Percentiles rank a stretch among this genome's conserved stretches.
Evolutionary conservation across 2,797 vertebrate genomes (phyloP).

Genomic region (Diplodus puntazzo): DNA sequence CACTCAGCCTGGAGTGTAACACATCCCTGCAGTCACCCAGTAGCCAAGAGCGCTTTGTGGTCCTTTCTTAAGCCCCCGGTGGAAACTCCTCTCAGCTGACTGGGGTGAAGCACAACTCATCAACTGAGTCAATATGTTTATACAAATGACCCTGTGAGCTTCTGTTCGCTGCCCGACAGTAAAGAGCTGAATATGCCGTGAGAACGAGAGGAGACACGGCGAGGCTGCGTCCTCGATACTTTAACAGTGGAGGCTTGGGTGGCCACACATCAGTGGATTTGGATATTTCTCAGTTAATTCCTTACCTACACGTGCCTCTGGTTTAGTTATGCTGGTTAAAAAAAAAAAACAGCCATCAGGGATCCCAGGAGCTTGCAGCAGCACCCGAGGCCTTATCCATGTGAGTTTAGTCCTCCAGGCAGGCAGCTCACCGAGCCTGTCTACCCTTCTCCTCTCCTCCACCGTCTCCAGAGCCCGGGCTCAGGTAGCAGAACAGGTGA

Average conservation of each 20-base stretch:
- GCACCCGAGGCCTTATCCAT: conserved; percentile 27
- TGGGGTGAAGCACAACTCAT: conserved; percentile 59
- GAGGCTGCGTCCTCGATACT: conserved; percentile 34
- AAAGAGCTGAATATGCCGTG: conserved; percentile 21
- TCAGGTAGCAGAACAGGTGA: conserved; percentile 82
- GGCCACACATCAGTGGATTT: conserved; percentile 40
- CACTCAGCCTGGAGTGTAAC: conserved; percentile 27
- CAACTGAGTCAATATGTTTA: conserved; percentile 56
- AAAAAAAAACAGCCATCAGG: conserved; percentile 19
- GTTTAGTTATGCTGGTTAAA: conserved; percentile 34
- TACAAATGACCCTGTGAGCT: conserved; percentile 53
- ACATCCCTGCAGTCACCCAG: conserved; percentile 42
- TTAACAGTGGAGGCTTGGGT: conserved; percentile 24
- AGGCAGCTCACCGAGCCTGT: conserved; percentile 35
- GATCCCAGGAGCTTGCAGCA: conserved; percentile 37
- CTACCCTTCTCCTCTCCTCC: conserved; percentile 40
- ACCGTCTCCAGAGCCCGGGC: conserved; percentile 51
- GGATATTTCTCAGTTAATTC: conserved; percentile 43
- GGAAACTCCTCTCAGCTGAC: conserved; percentile 60
- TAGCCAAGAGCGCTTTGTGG: conserved; percentile 30
- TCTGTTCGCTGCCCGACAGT: conserved; percentile 5
- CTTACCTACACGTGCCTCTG: conserved; percentile 20
- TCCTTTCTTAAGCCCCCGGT: conserved; percentile 41
- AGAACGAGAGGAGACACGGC: conserved; percentile 26
- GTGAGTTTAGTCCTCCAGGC: conserved; percentile 39